phyloP scores from a whole-genome alignment of 2,113 vertebrate species.

The Myanophis thanlyinensis region DNA sequence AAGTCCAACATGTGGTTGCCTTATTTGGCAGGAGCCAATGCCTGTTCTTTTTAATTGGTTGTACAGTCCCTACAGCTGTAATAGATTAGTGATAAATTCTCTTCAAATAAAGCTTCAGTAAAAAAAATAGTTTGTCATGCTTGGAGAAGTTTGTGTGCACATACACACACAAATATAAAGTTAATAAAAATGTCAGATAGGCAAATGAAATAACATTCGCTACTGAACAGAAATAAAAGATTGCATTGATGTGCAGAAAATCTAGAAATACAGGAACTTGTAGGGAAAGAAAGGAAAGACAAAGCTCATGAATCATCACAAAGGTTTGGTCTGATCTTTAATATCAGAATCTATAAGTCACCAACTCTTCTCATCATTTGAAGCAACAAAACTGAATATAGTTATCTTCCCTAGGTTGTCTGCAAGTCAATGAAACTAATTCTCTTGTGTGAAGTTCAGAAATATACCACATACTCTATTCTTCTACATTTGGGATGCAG shows the following conservation, averaged over 20 bases:
- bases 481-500: not conserved
- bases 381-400: not conserved
- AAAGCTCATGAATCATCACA: conserved; percentile 44
- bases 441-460: not conserved
- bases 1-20: conserved; percentile 83
- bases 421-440: not conserved
- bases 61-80: conserved; percentile 82
- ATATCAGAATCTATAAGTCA: conserved; percentile 6
- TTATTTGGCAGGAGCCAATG: conserved; percentile 78
- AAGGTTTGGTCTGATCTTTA: conserved; percentile 49
- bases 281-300: conserved; percentile 9
- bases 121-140: conserved; percentile 31
- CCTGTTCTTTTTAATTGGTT: conserved; percentile 80
- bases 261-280: not conserved
- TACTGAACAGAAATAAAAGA: conserved; percentile 56
- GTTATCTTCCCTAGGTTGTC: not conserved
- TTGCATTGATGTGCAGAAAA: conserved; percentile 37
- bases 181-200: conserved; percentile 67
- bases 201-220: conserved; percentile 61
- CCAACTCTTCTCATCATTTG: conserved; percentile 13
- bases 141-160: conserved; percentile 36
- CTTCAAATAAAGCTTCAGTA: conserved; percentile 67
- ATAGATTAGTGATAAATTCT: conserved; percentile 81
- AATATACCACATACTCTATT: not conserved
- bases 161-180: conserved; percentile 34